These are phyloP conservation scores for Myripristis jacobus DNA, from an alignment of 2,797 vertebrate species.

Conservation along the genomic window DNA sequence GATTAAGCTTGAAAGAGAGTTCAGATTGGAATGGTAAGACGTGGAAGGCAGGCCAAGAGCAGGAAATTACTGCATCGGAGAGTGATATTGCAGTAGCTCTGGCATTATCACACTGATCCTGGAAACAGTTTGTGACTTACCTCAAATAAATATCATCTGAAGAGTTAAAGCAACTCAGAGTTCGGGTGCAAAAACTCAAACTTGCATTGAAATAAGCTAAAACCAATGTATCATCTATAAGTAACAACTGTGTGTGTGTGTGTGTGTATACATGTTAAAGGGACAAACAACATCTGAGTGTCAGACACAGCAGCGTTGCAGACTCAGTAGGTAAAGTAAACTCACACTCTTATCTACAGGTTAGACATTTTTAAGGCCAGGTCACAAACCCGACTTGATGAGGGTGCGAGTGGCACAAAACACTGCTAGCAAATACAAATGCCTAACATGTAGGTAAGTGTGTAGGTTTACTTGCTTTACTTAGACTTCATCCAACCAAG, in stretches of 20 bases:
- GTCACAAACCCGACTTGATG: too few species aligned
- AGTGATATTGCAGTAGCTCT: not conserved
- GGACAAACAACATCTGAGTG: slow-evolving; percentile 5
- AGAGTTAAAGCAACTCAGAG: not conserved
- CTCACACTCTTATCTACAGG: too few species aligned
- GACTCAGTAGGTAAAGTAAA: too few species aligned
- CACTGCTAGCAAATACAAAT: too few species aligned
- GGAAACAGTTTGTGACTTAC: slow-evolving; percentile 15
- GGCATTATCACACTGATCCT: not conserved
- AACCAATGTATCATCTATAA: not conserved
- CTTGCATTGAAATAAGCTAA: slow-evolving; percentile 2
- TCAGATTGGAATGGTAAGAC: slow-evolving; percentile 42
- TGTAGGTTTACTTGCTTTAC: too few species aligned
- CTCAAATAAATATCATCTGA: not conserved
- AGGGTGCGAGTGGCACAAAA: too few species aligned
- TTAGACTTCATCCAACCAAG: too few species aligned
- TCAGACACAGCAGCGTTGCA: too few species aligned
- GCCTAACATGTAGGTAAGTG: too few species aligned
- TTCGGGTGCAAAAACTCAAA: not conserved
- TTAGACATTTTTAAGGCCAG: too few species aligned
- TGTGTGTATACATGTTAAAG: not conserved
- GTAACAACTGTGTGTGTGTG: not conserved
- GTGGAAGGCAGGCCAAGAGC: not conserved
- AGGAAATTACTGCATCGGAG: not conserved
- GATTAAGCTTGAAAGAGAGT: not conserved